Evolutionary conservation across 2,888 invertebrate species (phyloP).

Genomic region (Eristalinus aeneus): DNA sequence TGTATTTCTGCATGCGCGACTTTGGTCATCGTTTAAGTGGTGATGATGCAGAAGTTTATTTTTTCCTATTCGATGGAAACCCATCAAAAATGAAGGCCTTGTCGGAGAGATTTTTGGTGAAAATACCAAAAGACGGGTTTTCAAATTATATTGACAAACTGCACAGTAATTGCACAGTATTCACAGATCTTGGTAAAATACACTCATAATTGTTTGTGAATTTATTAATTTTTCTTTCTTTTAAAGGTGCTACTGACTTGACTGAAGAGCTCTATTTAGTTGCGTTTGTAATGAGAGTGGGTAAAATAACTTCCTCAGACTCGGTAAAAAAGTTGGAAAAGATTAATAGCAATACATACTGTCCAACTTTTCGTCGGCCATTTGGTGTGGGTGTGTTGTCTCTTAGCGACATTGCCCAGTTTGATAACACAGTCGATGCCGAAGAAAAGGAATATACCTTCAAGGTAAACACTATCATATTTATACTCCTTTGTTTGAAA

Average conservation of each 20-base stretch:
- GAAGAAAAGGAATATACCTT: slow-evolving; percentile 91
- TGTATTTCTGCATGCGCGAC: slow-evolving; percentile 93
- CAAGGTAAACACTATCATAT: slow-evolving; percentile 81
- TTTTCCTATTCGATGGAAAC: slow-evolving; percentile 89
- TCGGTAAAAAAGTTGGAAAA: slow-evolving; percentile 80
- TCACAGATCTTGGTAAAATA: slow-evolving; percentile 85
- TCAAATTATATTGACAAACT: slow-evolving; percentile 93
- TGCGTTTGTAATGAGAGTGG: slow-evolving; percentile 94
- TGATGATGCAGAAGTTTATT: slow-evolving; percentile 93
- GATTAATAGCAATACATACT: slow-evolving; percentile 70
- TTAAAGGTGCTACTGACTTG: slow-evolving; percentile 89
- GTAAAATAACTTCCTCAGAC: slow-evolving; percentile 86
- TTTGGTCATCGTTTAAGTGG: slow-evolving; percentile 93
- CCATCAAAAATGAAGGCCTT: slow-evolving; percentile 88
- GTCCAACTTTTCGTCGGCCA: slow-evolving; percentile 86
- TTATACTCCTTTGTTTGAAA: not conserved
- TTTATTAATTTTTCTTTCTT: not conserved
- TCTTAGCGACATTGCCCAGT: slow-evolving; percentile 86
- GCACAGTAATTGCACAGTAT: slow-evolving; percentile 93
- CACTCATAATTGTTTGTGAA: not conserved
- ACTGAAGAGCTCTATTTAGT: slow-evolving; percentile 93
- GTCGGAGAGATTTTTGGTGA: slow-evolving; percentile 94
- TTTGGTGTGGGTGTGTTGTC: slow-evolving; percentile 93
- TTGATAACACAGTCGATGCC: slow-evolving; percentile 79
- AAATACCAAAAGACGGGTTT: slow-evolving; percentile 94